Conservation (phyloP, 2,888 invertebrate species). For the Tanytarsus gracilentus region DNA sequence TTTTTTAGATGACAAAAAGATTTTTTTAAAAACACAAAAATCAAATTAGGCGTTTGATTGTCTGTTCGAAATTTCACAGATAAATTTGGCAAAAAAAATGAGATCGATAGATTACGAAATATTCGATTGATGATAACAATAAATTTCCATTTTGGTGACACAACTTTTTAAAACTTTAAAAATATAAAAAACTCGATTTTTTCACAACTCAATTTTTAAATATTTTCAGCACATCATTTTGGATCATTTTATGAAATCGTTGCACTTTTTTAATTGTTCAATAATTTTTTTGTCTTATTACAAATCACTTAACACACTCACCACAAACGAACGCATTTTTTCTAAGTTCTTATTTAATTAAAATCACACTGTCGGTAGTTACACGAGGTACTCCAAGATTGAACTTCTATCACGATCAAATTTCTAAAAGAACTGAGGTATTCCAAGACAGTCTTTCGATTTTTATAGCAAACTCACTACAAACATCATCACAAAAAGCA, state of each 20-base stretch:
- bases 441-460: slow-evolving; percentile 21
- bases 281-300: neutral
- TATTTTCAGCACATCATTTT: too few species aligned
- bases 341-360: neutral
- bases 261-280: neutral
- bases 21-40: too few species aligned
- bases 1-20: too few species aligned
- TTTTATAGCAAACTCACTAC: slow-evolving; percentile 17
- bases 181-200: too few species aligned
- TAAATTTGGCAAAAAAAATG: too few species aligned
- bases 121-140: too few species aligned
- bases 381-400: neutral
- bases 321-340: slow-evolving; percentile 24
- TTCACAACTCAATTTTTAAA: too few species aligned
- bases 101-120: too few species aligned
- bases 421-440: slow-evolving; percentile 18
- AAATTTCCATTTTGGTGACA: too few species aligned
- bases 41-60: too few species aligned
- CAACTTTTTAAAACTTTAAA: too few species aligned
- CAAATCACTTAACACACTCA: slow-evolving; percentile 12
- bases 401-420: neutral
- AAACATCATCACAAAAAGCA: neutral
- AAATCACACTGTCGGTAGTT: neutral
- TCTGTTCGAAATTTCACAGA: too few species aligned
- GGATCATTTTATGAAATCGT: neutral